Evolutionary conservation across 2,113 vertebrate genomes (phyloP), one percentile per base, ranked within the genome.

Genomic region (Gorilla gorilla): DNA sequence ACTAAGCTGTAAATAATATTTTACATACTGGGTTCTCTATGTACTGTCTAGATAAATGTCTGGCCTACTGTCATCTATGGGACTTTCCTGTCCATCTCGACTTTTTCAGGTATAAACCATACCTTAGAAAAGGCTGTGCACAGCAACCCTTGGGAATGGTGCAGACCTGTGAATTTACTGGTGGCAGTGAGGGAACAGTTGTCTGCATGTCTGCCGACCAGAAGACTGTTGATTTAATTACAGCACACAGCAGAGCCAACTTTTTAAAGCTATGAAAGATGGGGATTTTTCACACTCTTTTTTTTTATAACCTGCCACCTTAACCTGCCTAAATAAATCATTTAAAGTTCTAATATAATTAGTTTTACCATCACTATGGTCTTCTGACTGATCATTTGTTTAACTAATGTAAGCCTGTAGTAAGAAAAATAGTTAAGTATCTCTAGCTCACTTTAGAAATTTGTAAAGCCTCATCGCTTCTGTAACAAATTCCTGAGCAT

Each of bases 191-290:
- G 97, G 96, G 95, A 97, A 98, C 93, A 96, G 96, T 98, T 98
- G 95, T 98, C 98, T 97, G 92, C 95, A 52, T 97, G 92, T 88
- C 97, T 98, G 98, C 90, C 45, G 27, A 97, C 97, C 98, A 98
- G 97, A 83, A 97, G 97, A 98, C 98, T 98, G 97, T 96, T 98
- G 97, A 97, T 97, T 98, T 98, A 98, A 98, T 98, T 98, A 98
- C 89, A 79, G 96, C 86, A 98, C 94, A 97, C 93, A 90, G 96
- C 93, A 97, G 93, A 98, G 98, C 98, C 98, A 98, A 98, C 94
- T 95, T 97, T 98, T 98, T 98, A 96, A 98, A 98, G 94, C 97
- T 98, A 96, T 98, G 98, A 98, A 98, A 98, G 94, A 98, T 95
- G 93, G 90, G 94, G 97, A 97, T 97, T 98, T 98, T 98, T 98